Conservation (phyloP, 2,113 vertebrate species). For the Tyto alba region DNA sequence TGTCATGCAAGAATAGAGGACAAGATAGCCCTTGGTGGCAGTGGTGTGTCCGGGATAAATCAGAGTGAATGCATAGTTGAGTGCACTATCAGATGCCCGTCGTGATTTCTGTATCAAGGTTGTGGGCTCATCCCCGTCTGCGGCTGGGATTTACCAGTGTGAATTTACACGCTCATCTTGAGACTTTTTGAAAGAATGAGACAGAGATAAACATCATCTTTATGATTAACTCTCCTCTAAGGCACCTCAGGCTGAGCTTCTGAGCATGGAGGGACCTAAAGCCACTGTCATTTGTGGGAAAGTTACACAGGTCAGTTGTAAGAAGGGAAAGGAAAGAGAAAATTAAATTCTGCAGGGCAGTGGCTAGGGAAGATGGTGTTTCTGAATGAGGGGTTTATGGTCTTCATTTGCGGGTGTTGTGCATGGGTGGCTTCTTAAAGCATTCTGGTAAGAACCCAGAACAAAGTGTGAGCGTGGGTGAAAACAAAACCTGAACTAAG, state of each 20-base stretch:
- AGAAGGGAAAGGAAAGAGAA: not conserved
- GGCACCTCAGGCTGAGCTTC: not conserved
- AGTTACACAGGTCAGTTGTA: not conserved
- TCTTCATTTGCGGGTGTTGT: not conserved
- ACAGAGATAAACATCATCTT: not conserved
- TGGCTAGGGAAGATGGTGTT: not conserved
- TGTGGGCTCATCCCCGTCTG: not conserved
- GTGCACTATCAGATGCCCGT: too few species aligned
- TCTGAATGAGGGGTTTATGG: not conserved
- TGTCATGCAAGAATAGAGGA: not conserved
- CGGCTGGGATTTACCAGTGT: not conserved
- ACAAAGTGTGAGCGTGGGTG: not conserved
- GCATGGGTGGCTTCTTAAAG: not conserved
- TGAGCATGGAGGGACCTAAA: not conserved
- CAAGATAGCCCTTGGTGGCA: not conserved
- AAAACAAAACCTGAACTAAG: not conserved
- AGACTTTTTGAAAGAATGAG: not conserved
- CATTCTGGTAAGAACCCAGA: not conserved
- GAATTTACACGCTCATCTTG: not conserved
- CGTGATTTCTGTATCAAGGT: fast-evolving
- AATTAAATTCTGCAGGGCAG: not conserved
- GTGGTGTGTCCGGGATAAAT: not conserved
- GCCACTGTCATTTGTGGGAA: not conserved
- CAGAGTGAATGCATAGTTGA: not conserved
- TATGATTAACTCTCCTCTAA: not conserved